phyloP scores from a whole-genome alignment of 2,888 invertebrate species.

The Pandemis corylana region DNA sequence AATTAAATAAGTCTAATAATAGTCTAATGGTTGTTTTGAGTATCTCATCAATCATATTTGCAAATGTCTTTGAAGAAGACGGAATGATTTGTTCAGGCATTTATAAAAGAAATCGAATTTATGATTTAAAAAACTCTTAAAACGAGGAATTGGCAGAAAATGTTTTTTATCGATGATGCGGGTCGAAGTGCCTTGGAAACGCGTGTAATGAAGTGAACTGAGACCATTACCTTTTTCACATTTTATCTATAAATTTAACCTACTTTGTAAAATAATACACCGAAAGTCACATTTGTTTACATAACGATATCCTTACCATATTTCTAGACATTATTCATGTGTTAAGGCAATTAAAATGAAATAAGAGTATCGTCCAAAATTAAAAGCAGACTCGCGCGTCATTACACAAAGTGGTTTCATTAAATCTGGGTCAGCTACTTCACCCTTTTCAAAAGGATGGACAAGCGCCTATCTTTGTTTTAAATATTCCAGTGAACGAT shows the following conservation, averaged over 20 bases:
- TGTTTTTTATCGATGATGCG: neutral
- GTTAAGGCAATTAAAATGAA: slow-evolving; percentile 4
- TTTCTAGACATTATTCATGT: neutral
- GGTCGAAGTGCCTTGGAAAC: neutral
- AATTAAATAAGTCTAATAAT: neutral
- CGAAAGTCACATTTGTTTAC: neutral
- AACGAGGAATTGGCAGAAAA: neutral
- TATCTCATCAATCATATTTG: neutral
- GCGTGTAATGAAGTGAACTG: neutral
- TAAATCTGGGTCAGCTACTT: slow-evolving; percentile 1
- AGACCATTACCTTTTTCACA: neutral
- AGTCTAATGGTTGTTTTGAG: neutral
- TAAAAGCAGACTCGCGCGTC: slow-evolving; percentile 2
- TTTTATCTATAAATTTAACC: neutral
- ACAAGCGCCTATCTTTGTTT: neutral
- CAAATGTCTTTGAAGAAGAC: neutral
- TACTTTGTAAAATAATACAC: neutral
- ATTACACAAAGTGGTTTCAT: slow-evolving; percentile 5
- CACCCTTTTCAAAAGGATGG: slow-evolving; percentile 8
- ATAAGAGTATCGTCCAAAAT: neutral
- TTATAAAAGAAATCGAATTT: neutral
- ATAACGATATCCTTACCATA: neutral
- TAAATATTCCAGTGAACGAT: slow-evolving; percentile 2
- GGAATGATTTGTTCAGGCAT: neutral
- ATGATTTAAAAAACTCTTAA: neutral